These are phyloP conservation scores for Sebastes jordani DNA, from an alignment of 2,797 vertebrate genomes.

Conservation along the genomic window DNA sequence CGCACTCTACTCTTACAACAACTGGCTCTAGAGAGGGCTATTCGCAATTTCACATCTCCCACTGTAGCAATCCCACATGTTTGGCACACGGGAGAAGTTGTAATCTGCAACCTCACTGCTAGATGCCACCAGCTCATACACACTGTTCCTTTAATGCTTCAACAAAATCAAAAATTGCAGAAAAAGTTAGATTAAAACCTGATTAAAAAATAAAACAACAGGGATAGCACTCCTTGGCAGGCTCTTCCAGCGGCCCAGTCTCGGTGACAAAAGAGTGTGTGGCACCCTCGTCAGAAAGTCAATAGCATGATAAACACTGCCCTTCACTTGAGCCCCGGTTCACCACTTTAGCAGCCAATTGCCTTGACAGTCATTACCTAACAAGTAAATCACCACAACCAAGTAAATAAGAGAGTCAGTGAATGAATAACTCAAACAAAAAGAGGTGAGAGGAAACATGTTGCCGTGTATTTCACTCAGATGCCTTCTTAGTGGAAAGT, in stretches of 20 bases:
- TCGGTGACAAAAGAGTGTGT: constrained; percentile 81
- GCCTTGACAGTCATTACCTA: constrained; percentile 86
- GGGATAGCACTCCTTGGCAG: not conserved
- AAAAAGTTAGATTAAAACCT: not conserved
- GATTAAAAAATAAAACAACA: not conserved
- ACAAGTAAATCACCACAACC: constrained; percentile 88
- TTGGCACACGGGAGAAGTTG: no score
- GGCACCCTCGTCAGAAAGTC: constrained; percentile 83
- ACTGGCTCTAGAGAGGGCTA: no score
- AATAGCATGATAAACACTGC: constrained; percentile 83
- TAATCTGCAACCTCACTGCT: no score
- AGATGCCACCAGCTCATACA: accelerated
- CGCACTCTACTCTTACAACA: no score
- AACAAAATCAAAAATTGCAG: not conserved
- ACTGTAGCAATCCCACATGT: no score
- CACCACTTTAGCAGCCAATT: constrained; percentile 85
- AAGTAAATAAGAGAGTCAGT: constrained; percentile 56
- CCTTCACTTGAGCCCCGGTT: constrained; percentile 76
- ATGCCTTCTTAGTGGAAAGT: constrained; percentile 62
- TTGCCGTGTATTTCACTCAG: constrained; percentile 52
- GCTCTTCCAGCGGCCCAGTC: not conserved
- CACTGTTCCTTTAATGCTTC: not conserved
- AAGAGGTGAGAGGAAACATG: constrained; percentile 47
- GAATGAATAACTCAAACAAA: constrained; percentile 51
- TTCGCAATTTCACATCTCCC: no score